phyloP scores from a whole-genome alignment of 2,888 invertebrate species.

The Chloromyia formosa region DNA sequence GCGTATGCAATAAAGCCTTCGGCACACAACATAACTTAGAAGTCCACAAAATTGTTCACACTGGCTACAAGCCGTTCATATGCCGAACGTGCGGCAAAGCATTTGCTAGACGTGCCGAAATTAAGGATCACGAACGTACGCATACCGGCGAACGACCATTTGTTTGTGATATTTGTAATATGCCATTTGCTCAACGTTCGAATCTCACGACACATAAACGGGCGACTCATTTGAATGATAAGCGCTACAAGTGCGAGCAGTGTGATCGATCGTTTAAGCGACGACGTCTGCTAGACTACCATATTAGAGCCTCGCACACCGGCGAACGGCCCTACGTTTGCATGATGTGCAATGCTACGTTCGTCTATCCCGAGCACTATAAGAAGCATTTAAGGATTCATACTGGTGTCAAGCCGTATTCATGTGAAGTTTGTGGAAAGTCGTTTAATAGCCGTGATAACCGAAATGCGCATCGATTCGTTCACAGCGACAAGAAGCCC shows the following conservation, averaged over 20 bases:
- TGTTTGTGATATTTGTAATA: constrained; percentile 79
- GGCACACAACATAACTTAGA: constrained; percentile 79
- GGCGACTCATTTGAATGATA: constrained; percentile 81
- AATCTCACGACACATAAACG: constrained; percentile 83
- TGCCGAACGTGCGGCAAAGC: constrained; percentile 76
- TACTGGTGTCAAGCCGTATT: constrained; percentile 78
- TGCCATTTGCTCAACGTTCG: constrained; percentile 82
- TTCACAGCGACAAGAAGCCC: constrained; percentile 86
- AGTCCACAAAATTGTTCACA: constrained; percentile 82
- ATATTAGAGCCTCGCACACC: constrained; percentile 81
- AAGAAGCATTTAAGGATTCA: constrained; percentile 83
- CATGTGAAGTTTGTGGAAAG: constrained; percentile 86
- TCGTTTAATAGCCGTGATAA: constrained; percentile 86
- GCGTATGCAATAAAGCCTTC: constrained; percentile 72
- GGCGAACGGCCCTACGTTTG: constrained; percentile 82
- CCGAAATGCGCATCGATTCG: constrained; percentile 83
- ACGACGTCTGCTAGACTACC: constrained; percentile 77
- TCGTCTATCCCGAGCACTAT: constrained; percentile 84
- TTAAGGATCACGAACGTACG: constrained; percentile 81
- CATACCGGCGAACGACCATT: constrained; percentile 85
- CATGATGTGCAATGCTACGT: constrained; percentile 76
- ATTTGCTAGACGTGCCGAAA: constrained; percentile 79
- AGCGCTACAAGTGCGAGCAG: constrained; percentile 74
- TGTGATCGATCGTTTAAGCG: constrained; percentile 79
- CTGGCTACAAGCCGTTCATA: constrained; percentile 75